Evolutionary conservation across 2,113 vertebrate species (phyloP), one percentile per base, ranked within the genome.

Genomic region (Dromiciops gliroides): DNA sequence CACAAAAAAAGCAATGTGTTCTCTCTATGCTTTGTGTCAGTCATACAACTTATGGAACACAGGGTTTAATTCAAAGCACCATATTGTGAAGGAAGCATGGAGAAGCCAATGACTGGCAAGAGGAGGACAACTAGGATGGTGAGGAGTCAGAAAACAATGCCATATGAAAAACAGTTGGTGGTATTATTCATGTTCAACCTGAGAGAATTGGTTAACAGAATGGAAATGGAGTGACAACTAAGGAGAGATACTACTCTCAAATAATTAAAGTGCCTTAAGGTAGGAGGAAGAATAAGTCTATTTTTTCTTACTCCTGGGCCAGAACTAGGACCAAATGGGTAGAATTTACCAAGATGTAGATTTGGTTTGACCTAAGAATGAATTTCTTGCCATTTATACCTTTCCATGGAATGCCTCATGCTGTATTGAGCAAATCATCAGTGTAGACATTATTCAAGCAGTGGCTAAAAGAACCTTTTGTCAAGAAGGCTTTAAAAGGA

Each of bases 111-210:
- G 23, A 48, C 1, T 16, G 93, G 48, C 8, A 25, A 28, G n/a
- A 93, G 56, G 14, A 90, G 11, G 60, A 22, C 95, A 91, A 28
- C 37, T 47, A 92, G 49, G 2, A 90, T 56, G 89, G 22, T 11
- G 47, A 48, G 44, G n/a, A 91, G 48, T 94, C 51, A 89, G 48
- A 91, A 93, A 11, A 89, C 8, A 48, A 89, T 50, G 56, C 50
- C 51, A 95, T 53, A 26, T 89, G 3, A 93, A 28, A 95, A 95
- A 48, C 50, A 92, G 47, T 56, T 90, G 23, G 52, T 94, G 93
- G 8, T n/a, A 94, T 93, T 94, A 67, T 75, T 88, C 60, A 26
- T 91, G 0, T 90, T 92, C 90, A 92, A 91, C 92, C 8, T 16
- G 93, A 92, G 90, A 47, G 93, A 75, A 8, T 1, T 92, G 89